A percentile compares a stretch with the other conserved stretches of the same genome.
These are phyloP conservation scores for Clarias magur DNA, from an alignment of 2,113 vertebrate genomes.

Conservation along the genomic window DNA sequence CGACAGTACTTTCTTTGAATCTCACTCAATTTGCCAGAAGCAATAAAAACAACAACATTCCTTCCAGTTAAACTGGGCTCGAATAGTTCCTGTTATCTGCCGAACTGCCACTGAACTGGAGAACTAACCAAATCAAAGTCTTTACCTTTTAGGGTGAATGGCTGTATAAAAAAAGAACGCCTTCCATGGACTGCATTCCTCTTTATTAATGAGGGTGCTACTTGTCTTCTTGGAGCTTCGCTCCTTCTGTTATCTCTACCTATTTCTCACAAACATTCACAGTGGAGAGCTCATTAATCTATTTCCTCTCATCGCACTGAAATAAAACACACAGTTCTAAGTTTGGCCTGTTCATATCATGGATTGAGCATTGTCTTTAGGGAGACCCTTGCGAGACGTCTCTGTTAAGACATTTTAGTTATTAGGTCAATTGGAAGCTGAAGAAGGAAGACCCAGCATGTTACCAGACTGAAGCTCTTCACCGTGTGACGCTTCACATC, in stretches of 20 bases:
- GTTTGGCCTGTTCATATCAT: not conserved
- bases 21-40: conserved; percentile 47
- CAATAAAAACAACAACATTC: conserved; percentile 47
- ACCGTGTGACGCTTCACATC: not conserved
- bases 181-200: conserved; percentile 39
- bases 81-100: conserved; percentile 44
- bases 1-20: conserved; percentile 50
- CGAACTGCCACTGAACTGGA: conserved; percentile 55
- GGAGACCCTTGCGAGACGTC: not conserved
- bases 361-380: not conserved
- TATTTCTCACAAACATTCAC: conserved; percentile 36
- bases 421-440: not conserved
- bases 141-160: conserved; percentile 51
- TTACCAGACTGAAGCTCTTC: not conserved
- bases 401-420: not conserved
- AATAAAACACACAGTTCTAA: not conserved
- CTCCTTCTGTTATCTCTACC: conserved; percentile 34
- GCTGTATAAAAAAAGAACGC: conserved; percentile 23
- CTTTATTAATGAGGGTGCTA: conserved; percentile 42
- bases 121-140: conserved; percentile 39
- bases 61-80: conserved; percentile 25
- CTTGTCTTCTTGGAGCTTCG: conserved; percentile 22
- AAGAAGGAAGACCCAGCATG: not conserved
- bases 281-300: conserved; percentile 23
- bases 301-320: not conserved